Evolutionary conservation across 2,888 invertebrate species (phyloP), one percentile per base, ranked within the genome.

Genomic region (Heteromurus nitidus): DNA sequence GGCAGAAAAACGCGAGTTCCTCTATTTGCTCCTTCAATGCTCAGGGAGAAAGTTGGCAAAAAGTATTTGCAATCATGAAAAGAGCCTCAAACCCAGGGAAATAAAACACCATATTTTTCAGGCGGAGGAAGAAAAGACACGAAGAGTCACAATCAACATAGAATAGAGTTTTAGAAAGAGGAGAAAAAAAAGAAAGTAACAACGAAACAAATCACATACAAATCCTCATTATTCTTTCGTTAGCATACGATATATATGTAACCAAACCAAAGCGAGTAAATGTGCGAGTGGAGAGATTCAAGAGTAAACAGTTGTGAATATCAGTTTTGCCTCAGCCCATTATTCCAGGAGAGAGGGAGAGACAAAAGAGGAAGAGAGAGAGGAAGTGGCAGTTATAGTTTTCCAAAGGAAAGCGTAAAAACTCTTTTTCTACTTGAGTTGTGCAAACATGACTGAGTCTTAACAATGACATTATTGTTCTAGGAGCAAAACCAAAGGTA

Each of bases 191-290:
- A 53, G 31, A 62, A 30, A 67, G 75, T n/a, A 44, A 55, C 65
- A 67, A 70, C 64, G 62, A 65, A 79, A 65, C 79, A 79, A 79
- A 79, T 79, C 79, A 55, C 79, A 70, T 70, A 70, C 79, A 79
- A 77, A 79, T 70, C 70, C 70, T 79, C 70, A 79, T 79, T 70
- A 79, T 70, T 79, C 77, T 77, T 70, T 65, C 64, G 79, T 70
- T 69, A 79, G 70, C 65, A 76, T 36, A 26, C 16, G 58, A 58
- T 28, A 58, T 26, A 58, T n/a, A n/a, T n/a, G n/a, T n/a, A n/a
- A n/a, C n/a, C n/a, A n/a, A n/a, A n/a, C n/a, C n/a, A n/a, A n/a
- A n/a, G n/a, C n/a, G n/a, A n/a, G n/a, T n/a, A n/a, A n/a, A n/a
- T n/a, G n/a, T n/a, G n/a, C n/a, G n/a, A n/a, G n/a, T n/a, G n/a